Conservation (phyloP, 2,797 vertebrate species). For the Ataeniobius toweri region DNA sequence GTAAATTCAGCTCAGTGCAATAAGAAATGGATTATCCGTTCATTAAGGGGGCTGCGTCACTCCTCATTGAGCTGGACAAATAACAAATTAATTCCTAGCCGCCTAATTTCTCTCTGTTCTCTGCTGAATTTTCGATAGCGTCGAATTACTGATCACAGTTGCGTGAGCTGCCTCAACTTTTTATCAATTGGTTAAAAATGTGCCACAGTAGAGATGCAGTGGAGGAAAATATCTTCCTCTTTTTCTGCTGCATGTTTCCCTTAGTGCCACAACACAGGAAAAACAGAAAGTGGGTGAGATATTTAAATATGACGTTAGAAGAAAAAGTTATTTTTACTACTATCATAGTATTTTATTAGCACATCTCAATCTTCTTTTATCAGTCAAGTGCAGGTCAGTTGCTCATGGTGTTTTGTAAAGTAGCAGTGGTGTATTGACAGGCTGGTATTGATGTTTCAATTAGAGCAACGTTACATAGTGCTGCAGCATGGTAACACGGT, state of each 20-base stretch:
- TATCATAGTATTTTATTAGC: constrained; percentile 13
- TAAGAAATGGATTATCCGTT: constrained; percentile 77
- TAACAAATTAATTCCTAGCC: constrained; percentile 79
- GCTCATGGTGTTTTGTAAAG: constrained; percentile 65
- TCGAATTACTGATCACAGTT: constrained; percentile 69
- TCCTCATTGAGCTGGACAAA: constrained; percentile 81
- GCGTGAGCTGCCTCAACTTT: constrained; percentile 67
- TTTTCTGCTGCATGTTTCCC: constrained; percentile 40
- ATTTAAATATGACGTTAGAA: constrained; percentile 24
- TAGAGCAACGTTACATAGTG: constrained; percentile 80
- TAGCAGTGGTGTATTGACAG: constrained; percentile 76
- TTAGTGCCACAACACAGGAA: constrained; percentile 15
- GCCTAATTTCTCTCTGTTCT: constrained; percentile 79
- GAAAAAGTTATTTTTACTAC: constrained; percentile 20
- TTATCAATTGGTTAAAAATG: constrained; percentile 72
- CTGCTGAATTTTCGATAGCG: constrained; percentile 72
- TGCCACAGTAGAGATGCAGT: constrained; percentile 50
- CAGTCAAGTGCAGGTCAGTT: constrained; percentile 56
- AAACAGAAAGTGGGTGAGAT: constrained; percentile 38
- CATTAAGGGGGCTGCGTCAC: constrained; percentile 77
- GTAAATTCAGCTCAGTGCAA: constrained; percentile 71
- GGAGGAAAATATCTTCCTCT: constrained; percentile 37
- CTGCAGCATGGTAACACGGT: constrained; percentile 76
- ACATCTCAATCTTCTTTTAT: constrained; percentile 7
- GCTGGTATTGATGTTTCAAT: constrained; percentile 85